A percentile compares a stretch with the other conserved stretches of the same genome.
Evolutionary conservation across 2,888 invertebrate genomes (phyloP).

Genomic region (Entomobrya proxima): DNA sequence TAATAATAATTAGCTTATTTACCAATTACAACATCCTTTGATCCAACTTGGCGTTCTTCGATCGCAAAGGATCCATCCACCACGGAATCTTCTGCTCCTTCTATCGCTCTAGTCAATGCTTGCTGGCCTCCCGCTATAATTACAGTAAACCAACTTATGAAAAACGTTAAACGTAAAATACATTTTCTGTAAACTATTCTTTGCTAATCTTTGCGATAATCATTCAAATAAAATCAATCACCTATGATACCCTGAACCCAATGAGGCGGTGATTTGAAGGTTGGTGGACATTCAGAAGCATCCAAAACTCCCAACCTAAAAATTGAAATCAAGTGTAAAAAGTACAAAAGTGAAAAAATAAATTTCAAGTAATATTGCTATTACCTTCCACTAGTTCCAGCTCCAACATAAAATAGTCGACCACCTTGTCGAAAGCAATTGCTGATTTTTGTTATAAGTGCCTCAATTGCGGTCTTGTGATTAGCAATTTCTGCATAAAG

Average conservation of each 20-base stretch:
- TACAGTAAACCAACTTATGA: too few species aligned
- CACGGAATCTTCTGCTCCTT: constrained; percentile 74
- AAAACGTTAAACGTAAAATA: too few species aligned
- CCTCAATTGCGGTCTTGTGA: constrained; percentile 64
- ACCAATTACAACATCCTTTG: constrained; percentile 73
- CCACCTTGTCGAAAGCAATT: constrained; percentile 72
- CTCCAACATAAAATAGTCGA: constrained; percentile 74
- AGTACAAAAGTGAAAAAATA: too few species aligned
- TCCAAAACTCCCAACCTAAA: constrained; percentile 75
- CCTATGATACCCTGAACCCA: constrained; percentile 74
- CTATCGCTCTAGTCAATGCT: constrained; percentile 70
- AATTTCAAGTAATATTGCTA: too few species aligned
- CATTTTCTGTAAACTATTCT: too few species aligned
- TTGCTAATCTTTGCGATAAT: too few species aligned
- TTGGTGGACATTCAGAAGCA: constrained; percentile 74
- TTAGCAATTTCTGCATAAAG: constrained; percentile 67
- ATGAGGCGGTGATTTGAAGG: constrained; percentile 69
- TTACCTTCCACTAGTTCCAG: constrained; percentile 76
- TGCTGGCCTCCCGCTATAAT: constrained; percentile 72
- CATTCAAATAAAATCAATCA: too few species aligned
- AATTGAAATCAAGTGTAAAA: too few species aligned
- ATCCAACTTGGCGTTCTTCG: constrained; percentile 54
- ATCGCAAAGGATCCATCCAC: constrained; percentile 69
- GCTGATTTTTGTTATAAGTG: constrained; percentile 65
- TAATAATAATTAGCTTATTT: neutral